Conservation (phyloP, 1,140 invertebrate genomes). For the Oscheius sp. region DNA sequence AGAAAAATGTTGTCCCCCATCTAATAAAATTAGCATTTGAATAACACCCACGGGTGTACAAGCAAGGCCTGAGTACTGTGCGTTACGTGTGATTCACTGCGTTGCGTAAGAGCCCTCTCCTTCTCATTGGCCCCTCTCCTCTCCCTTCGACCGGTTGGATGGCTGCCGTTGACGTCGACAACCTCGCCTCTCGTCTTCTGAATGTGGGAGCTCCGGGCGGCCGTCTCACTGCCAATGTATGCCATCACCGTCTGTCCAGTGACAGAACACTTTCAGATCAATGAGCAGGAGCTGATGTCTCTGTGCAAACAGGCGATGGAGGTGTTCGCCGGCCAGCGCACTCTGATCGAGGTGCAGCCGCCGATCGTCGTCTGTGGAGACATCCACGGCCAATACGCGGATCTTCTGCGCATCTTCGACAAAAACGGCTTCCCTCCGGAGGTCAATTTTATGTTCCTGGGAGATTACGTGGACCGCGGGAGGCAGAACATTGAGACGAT, state of each 20-base stretch:
- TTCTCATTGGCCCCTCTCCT: too few species aligned
- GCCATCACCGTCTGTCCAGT: too few species aligned
- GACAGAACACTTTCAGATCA: constrained; percentile 31
- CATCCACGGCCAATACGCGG: constrained; percentile 64
- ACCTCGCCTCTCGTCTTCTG: constrained; percentile 40
- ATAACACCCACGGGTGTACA: too few species aligned
- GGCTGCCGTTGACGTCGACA: constrained; percentile 43
- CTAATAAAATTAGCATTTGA: too few species aligned
- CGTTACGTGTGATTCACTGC: too few species aligned
- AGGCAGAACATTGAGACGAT: constrained; percentile 63
- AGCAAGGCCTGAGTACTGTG: too few species aligned
- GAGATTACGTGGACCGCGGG: constrained; percentile 49
- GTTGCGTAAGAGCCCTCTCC: too few species aligned
- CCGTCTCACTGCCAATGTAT: constrained; percentile 39
- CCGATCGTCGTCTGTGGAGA: constrained; percentile 65
- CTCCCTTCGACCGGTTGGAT: not conserved
- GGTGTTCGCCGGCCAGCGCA: constrained; percentile 46
- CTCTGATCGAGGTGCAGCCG: constrained; percentile 49
- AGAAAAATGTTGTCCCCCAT: too few species aligned
- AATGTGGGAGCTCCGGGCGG: constrained; percentile 47
- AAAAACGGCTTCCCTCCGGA: constrained; percentile 55
- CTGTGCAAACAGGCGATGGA: constrained; percentile 65
- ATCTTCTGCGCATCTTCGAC: constrained; percentile 63
- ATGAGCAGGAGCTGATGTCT: constrained; percentile 36
- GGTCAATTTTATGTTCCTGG: constrained; percentile 48